These are phyloP conservation scores for Gymnoscopelus braueri DNA, from an alignment of 2,797 vertebrate genomes.

Conservation along the genomic window DNA sequence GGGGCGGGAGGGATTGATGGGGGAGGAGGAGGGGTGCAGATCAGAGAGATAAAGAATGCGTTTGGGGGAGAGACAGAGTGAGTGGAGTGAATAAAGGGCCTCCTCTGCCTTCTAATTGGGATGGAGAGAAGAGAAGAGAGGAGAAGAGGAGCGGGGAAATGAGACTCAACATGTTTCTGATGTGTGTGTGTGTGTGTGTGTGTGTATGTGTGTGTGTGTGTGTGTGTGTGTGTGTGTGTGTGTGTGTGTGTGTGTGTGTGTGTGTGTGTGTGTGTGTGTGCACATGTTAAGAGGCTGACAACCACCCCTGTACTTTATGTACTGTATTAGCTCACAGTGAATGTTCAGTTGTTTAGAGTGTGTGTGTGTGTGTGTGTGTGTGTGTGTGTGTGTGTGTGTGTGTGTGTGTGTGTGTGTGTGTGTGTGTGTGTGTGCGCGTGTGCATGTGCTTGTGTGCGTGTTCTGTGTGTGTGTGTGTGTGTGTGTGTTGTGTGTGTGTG, in stretches of 20 bases:
- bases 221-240: constrained; percentile 58
- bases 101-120: constrained; percentile 83
- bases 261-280: too few species aligned
- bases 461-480: constrained; percentile 12
- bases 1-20: constrained; percentile 56
- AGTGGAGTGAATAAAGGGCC: constrained; percentile 68
- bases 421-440: constrained; percentile 28
- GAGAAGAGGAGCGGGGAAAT: constrained; percentile 62
- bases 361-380: constrained; percentile 58
- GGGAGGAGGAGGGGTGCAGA: constrained; percentile 68
- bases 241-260: constrained; percentile 22
- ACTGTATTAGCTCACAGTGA: constrained; percentile 75
- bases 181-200: constrained; percentile 55
- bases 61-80: constrained; percentile 61
- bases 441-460: too few species aligned
- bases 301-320: constrained; percentile 72
- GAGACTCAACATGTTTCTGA: constrained; percentile 83
- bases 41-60: constrained; percentile 80
- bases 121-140: constrained; percentile 71
- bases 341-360: too few species aligned
- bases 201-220: constrained; percentile 11
- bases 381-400: constrained; percentile 20
- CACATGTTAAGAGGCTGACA: constrained; percentile 69
- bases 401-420: constrained; percentile 47
- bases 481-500: constrained; percentile 58